Percentiles rank a stretch among this genome's conserved stretches.
These are phyloP conservation scores for Formica exsecta DNA, from an alignment of 1,140 invertebrate species.

Conservation along the genomic window DNA sequence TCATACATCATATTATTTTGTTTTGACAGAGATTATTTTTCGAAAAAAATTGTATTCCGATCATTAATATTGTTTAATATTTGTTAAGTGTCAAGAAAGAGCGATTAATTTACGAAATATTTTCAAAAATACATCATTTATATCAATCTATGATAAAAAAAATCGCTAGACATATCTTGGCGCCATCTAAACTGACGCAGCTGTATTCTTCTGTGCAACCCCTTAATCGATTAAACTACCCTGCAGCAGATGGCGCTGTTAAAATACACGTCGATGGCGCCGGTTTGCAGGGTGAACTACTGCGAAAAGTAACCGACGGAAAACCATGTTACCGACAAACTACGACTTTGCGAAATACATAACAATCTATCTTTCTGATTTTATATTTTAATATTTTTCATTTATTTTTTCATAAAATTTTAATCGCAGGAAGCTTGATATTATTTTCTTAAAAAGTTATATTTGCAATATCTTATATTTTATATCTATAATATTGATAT, in stretches of 20 bases:
- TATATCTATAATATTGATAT: neutral
- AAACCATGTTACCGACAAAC: constrained; percentile 69
- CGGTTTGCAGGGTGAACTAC: neutral
- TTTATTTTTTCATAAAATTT: neutral
- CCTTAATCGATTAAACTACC: constrained; percentile 68
- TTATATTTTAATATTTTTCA: constrained; percentile 1
- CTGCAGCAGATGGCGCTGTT: constrained; percentile 72
- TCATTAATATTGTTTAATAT: neutral
- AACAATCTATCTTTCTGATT: neutral
- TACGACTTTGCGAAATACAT: neutral
- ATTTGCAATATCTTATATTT: neutral
- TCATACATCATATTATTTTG: neutral
- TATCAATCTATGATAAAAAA: neutral
- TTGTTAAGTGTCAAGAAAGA: neutral
- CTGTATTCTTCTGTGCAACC: constrained; percentile 65
- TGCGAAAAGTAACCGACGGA: constrained; percentile 69
- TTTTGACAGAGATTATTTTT: constrained; percentile 4
- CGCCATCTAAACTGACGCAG: constrained; percentile 65
- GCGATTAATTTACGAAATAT: neutral
- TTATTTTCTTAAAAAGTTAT: neutral
- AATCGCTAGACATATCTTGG: constrained; percentile 41
- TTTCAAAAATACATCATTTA: neutral
- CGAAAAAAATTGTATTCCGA: neutral
- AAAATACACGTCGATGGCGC: constrained; percentile 31
- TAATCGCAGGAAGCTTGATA: neutral